Percentiles rank a stretch among this genome's conserved stretches.
phyloP scores from a whole-genome alignment of 2,113 vertebrate genomes.

The Crotophaga sulcirostris region DNA sequence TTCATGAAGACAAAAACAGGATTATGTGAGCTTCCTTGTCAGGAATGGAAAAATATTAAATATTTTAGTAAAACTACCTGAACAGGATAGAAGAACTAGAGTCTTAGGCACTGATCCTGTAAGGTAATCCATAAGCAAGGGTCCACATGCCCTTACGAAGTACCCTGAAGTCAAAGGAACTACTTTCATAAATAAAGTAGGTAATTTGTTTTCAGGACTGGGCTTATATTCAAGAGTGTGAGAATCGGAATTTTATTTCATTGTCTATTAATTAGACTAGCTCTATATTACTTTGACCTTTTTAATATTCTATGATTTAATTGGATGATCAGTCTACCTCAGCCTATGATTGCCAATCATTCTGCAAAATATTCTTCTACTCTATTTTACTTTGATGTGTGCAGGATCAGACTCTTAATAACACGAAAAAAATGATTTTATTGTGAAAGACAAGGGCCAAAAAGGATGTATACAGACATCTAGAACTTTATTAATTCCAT shows the following conservation, averaged over 20 bases:
- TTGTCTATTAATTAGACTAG: slow-evolving; percentile 76
- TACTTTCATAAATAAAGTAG: slow-evolving; percentile 44
- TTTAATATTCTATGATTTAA: slow-evolving; percentile 82
- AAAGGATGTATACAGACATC: background rate
- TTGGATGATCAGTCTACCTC: slow-evolving; percentile 74
- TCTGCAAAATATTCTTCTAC: slow-evolving; percentile 62
- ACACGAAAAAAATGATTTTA: background rate
- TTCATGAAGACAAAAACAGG: slow-evolving; percentile 32
- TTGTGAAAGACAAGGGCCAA: background rate
- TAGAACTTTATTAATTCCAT: background rate
- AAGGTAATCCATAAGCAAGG: background rate
- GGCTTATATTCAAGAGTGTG: slow-evolving; percentile 26
- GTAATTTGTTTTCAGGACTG: slow-evolving; percentile 44
- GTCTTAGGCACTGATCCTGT: background rate
- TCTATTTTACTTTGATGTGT: background rate
- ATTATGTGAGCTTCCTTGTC: background rate
- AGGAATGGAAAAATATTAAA: background rate
- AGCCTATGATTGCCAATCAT: slow-evolving; percentile 69
- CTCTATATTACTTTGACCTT: slow-evolving; percentile 82
- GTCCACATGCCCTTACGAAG: background rate
- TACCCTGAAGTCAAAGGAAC: background rate
- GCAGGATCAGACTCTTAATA: background rate
- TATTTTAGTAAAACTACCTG: background rate
- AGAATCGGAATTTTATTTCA: slow-evolving; percentile 77
- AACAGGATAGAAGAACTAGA: background rate